Evolutionary conservation across 2,113 vertebrate species (phyloP).

Genomic region (Oncorhynchus keta): DNA sequence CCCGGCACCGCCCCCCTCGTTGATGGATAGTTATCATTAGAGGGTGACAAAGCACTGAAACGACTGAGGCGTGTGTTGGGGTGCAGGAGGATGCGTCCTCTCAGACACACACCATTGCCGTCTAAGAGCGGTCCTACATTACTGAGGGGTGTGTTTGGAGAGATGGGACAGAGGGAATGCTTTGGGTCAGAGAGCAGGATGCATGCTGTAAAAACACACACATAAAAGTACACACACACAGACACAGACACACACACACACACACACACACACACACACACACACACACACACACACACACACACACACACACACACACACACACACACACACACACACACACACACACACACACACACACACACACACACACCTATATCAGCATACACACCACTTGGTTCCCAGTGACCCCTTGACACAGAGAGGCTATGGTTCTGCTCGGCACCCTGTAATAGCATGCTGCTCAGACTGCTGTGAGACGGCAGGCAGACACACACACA

Average conservation of each 20-base stretch:
- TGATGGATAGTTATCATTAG: constrained; percentile 90
- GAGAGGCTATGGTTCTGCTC: not conserved
- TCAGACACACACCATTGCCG: constrained; percentile 72
- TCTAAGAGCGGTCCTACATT: constrained; percentile 41
- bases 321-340: constrained; percentile 32
- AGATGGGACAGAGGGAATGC: constrained; percentile 44
- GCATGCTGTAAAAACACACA: too few relatives aligned
- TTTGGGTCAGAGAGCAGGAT: too few relatives aligned
- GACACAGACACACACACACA: constrained; percentile 34
- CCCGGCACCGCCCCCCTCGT: constrained; percentile 68
- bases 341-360: constrained; percentile 40
- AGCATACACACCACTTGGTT: too few relatives aligned
- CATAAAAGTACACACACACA: constrained; percentile 21
- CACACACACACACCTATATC: constrained; percentile 40
- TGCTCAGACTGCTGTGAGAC: too few relatives aligned
- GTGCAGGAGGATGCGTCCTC: constrained; percentile 63
- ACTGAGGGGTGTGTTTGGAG: constrained; percentile 50
- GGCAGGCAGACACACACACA: constrained; percentile 21
- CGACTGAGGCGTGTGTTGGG: not conserved
- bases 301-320: constrained; percentile 39
- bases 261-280: constrained; percentile 29
- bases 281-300: constrained; percentile 46
- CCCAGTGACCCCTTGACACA: constrained; percentile 10
- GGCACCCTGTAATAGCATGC: too few relatives aligned
- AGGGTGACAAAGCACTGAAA: constrained; percentile 32